Conservation (phyloP, 2,888 invertebrate species). For the Ornithoptera alexandrae region DNA sequence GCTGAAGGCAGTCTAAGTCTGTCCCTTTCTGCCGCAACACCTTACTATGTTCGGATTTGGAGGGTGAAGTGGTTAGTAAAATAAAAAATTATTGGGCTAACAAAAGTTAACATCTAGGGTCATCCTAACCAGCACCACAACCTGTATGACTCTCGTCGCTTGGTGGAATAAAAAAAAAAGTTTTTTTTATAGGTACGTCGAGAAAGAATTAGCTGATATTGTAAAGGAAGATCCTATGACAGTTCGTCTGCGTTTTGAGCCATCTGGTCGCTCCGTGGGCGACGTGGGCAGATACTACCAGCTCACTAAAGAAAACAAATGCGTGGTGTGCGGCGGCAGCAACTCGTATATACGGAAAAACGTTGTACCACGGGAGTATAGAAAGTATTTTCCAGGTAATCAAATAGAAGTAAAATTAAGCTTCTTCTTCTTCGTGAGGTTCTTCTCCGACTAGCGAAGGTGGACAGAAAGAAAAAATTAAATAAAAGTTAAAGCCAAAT, state of each 20-base stretch:
- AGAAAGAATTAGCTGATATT: slow-evolving; percentile 69
- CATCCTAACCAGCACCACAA: too few species aligned
- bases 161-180: neutral
- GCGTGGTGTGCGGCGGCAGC: slow-evolving; percentile 87
- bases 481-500: too few species aligned
- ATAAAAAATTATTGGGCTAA: too few species aligned
- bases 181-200: slow-evolving; percentile 70
- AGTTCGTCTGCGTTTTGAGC: slow-evolving; percentile 87
- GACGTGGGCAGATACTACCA: slow-evolving; percentile 87
- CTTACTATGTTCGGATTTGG: too few species aligned
- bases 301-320: slow-evolving; percentile 85
- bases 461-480: too few species aligned
- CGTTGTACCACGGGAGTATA: slow-evolving; percentile 90
- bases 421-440: too few species aligned
- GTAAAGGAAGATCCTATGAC: slow-evolving; percentile 78
- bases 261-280: slow-evolving; percentile 85
- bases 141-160: too few species aligned
- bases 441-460: too few species aligned
- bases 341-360: slow-evolving; percentile 87
- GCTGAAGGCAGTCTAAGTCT: too few species aligned
- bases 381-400: slow-evolving; percentile 85
- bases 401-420: neutral
- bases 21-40: too few species aligned
- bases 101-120: too few species aligned
- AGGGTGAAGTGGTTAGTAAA: too few species aligned